Percentiles rank a stretch among this genome's conserved stretches.
Evolutionary conservation across 2,888 invertebrate species (phyloP).

Genomic region (Lepeophtheirus nordmannii): DNA sequence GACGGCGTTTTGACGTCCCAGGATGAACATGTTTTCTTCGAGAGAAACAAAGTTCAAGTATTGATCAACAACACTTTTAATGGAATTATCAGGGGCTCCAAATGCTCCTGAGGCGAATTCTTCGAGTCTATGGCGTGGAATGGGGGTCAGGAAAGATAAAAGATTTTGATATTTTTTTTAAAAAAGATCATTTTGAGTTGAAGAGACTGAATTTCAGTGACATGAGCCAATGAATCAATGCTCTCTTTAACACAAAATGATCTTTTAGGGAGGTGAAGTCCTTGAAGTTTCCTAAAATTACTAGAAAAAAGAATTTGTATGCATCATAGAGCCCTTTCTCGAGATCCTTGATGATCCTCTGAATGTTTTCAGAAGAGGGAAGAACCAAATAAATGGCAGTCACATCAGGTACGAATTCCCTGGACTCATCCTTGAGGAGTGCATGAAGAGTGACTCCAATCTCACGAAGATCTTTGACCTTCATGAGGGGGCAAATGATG

Average conservation of each 20-base stretch:
- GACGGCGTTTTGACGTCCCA: constrained; percentile 74
- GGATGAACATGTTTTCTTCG: constrained; percentile 90
- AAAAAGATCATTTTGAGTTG: constrained; percentile 26
- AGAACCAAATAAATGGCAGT: constrained; percentile 96
- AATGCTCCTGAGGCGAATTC: constrained; percentile 84
- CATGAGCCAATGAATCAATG: too few species aligned
- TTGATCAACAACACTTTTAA: constrained; percentile 92
- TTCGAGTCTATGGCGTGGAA: constrained; percentile 80
- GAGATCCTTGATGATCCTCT: constrained; percentile 50
- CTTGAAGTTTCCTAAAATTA: too few species aligned
- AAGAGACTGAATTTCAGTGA: neutral
- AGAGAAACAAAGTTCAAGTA: constrained; percentile 94
- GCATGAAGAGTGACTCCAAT: constrained; percentile 83
- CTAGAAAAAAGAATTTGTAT: constrained; percentile 91
- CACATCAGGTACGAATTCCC: constrained; percentile 78
- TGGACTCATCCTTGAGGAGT: constrained; percentile 3
- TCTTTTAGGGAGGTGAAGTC: too few species aligned
- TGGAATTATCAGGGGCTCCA: constrained; percentile 71
- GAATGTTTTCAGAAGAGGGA: constrained; percentile 88
- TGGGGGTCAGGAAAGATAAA: constrained; percentile 45
- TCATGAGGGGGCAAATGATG: constrained; percentile 88
- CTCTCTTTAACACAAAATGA: too few species aligned
- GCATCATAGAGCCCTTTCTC: constrained; percentile 71
- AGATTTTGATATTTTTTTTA: too few species aligned
- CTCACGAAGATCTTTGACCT: constrained; percentile 85